A percentile compares a stretch with the other conserved stretches of the same genome.
These are phyloP conservation scores for Solea solea DNA, from an alignment of 2,113 vertebrate genomes.

Conservation along the genomic window DNA sequence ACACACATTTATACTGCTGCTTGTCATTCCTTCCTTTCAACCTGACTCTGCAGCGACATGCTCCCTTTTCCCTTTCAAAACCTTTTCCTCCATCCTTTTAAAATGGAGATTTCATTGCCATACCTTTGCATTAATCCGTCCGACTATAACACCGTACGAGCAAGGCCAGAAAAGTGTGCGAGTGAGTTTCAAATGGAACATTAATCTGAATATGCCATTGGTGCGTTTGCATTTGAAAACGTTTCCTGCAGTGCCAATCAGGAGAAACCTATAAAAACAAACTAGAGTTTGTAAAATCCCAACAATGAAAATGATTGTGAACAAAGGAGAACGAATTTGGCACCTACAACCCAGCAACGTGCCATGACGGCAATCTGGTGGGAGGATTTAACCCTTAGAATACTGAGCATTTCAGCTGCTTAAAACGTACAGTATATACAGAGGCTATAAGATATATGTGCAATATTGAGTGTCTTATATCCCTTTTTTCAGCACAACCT, in stretches of 20 bases:
- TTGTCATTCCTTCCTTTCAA: not conserved
- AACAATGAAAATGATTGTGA: too few species aligned
- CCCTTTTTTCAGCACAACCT: too few species aligned
- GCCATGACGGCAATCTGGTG: too few species aligned
- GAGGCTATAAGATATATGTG: too few species aligned
- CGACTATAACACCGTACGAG: not conserved
- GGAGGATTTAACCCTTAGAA: too few species aligned
- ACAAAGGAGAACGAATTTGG: too few species aligned
- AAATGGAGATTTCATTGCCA: slow-evolving; percentile 12
- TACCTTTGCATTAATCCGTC: not conserved
- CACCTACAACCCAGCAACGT: too few species aligned
- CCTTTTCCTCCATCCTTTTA: not conserved
- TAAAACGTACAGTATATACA: too few species aligned
- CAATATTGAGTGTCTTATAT: too few species aligned
- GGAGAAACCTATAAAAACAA: too few species aligned
- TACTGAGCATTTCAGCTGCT: too few species aligned
- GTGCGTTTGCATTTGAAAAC: not conserved
- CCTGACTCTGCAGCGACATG: not conserved
- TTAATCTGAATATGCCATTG: not conserved
- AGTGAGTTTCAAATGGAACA: not conserved
- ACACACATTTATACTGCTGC: not conserved
- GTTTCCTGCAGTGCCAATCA: not conserved
- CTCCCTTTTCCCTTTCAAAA: not conserved
- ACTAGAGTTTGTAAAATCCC: too few species aligned
- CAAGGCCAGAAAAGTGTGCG: not conserved